Conservation (phyloP, 2,113 vertebrate species). For the Lonchura striata region DNA sequence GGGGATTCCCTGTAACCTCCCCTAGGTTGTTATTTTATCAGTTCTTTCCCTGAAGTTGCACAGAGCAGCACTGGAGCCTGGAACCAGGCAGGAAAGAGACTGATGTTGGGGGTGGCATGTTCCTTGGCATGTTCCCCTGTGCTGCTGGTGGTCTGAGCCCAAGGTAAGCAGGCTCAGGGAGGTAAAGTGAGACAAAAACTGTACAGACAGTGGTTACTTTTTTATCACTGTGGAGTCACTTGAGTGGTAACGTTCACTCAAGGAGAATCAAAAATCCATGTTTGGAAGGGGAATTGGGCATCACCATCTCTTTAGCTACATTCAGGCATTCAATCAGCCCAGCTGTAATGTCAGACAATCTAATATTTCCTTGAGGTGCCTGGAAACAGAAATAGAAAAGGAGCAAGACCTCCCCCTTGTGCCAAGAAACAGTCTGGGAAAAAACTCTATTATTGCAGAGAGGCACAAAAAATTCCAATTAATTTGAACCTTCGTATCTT, state of each 20-base stretch:
- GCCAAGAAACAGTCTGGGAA: constrained; percentile 4
- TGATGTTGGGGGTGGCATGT: background rate
- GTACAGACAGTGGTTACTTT: background rate
- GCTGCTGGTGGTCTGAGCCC: background rate
- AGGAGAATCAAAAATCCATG: background rate
- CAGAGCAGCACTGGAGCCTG: background rate
- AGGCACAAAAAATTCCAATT: background rate
- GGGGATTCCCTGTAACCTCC: background rate
- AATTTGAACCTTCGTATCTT: background rate
- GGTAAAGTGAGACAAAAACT: background rate
- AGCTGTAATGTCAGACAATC: background rate
- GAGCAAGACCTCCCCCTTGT: constrained; percentile 56
- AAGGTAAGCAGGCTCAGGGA: background rate
- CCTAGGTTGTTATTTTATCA: background rate
- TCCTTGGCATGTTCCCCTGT: background rate
- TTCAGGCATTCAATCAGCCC: background rate
- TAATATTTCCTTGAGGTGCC: background rate
- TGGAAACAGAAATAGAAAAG: background rate
- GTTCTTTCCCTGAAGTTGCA: background rate
- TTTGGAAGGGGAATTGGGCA: background rate
- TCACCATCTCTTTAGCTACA: background rate
- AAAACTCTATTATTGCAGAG: background rate
- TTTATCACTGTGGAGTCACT: background rate
- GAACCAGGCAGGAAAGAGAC: background rate
- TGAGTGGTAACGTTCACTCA: background rate